Evolutionary conservation across 2,113 vertebrate species (phyloP).

Genomic region (Mellivora capensis): DNA sequence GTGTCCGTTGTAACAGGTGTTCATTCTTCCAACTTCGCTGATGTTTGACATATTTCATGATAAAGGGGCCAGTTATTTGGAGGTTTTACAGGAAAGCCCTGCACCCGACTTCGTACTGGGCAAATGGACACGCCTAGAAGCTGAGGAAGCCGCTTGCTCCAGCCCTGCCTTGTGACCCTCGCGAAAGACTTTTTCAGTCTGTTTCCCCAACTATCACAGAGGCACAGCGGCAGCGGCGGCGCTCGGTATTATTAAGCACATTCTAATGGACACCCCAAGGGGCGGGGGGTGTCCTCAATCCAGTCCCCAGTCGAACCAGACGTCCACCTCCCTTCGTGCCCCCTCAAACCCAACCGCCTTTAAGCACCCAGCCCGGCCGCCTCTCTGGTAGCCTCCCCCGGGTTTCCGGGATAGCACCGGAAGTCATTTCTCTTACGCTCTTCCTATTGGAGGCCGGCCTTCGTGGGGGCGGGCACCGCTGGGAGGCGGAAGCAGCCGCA

Average conservation of each 20-base stretch:
- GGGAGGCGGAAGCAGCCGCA: conserved; percentile 62
- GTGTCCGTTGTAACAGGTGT: neutral
- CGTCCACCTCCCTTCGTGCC: fast-evolving
- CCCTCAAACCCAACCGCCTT: fast-evolving
- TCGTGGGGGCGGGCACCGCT: neutral
- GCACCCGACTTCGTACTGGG: neutral
- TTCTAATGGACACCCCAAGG: neutral
- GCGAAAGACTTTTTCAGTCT: neutral
- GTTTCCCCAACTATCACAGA: neutral
- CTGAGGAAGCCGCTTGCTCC: neutral
- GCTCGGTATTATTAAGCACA: neutral
- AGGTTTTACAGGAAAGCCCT: neutral
- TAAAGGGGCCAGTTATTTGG: neutral
- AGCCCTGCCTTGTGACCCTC: neutral
- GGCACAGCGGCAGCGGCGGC: neutral
- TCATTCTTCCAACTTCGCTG: neutral
- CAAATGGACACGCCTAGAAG: neutral
- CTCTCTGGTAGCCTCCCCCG: fast-evolving
- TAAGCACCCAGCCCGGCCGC: fast-evolving
- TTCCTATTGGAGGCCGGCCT: neutral
- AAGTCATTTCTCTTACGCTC: neutral
- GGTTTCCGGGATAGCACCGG: neutral
- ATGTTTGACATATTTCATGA: neutral
- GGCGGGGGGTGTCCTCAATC: too few species aligned
- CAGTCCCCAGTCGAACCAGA: fast-evolving